A percentile compares a stretch with the other conserved stretches of the same genome.
Evolutionary conservation across 2,797 vertebrate species (phyloP).

Genomic region (Pangasius macronema): DNA sequence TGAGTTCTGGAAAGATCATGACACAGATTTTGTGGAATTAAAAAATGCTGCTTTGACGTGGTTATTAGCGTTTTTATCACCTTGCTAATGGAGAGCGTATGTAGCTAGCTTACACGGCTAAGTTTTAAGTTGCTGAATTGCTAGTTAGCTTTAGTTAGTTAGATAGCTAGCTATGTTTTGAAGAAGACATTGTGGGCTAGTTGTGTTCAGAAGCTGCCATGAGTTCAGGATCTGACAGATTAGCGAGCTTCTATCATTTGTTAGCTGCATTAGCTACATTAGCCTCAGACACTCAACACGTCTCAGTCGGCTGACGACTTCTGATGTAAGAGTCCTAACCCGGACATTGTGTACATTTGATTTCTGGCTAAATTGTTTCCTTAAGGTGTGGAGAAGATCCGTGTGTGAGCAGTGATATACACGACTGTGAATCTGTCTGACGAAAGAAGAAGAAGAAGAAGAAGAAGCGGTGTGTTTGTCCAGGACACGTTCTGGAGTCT

Average conservation of each 20-base stretch:
- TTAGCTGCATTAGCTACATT: constrained; percentile 7
- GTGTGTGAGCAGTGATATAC: not conserved
- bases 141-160: not conserved
- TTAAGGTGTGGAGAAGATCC: not conserved
- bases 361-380: not conserved
- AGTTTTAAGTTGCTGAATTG: not conserved
- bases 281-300: not conserved
- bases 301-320: not conserved
- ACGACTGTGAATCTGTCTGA: not conserved
- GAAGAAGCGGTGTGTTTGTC: constrained; percentile 16
- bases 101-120: not conserved
- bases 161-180: not conserved
- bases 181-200: not conserved
- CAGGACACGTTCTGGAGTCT: not conserved
- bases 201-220: not conserved
- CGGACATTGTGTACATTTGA: not conserved
- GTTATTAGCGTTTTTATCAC: not conserved
- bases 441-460: constrained; percentile 33
- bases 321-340: not conserved
- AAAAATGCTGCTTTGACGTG: not conserved
- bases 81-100: not conserved
- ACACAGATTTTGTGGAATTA: not conserved
- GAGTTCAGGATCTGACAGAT: not conserved
- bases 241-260: not conserved
- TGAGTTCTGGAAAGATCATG: not conserved